Conservation (phyloP, 2,797 vertebrate species). For the Sternarchorhynchus goeldii region DNA sequence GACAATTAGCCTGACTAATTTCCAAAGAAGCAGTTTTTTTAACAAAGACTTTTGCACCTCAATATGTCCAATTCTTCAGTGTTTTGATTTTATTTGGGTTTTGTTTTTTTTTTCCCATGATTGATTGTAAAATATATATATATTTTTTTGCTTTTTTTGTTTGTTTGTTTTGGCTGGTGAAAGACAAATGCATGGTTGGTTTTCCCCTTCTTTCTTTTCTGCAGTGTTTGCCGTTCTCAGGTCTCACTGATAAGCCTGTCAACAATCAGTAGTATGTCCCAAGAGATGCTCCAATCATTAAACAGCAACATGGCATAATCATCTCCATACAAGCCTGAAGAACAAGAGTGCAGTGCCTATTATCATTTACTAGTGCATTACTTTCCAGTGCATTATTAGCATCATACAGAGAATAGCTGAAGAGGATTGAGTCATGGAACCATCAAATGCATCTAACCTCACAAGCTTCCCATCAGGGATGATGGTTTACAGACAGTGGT, state of each 20-base stretch:
- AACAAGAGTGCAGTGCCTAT: conserved; percentile 32
- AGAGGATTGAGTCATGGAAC: conserved; percentile 12
- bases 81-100: conserved; percentile 11
- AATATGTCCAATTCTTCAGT: conserved; percentile 50
- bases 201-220: not conserved
- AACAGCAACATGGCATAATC: not conserved
- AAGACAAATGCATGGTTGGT: not conserved
- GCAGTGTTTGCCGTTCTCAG: conserved; percentile 28
- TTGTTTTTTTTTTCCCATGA: conserved; percentile 17
- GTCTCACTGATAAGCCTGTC: conserved; percentile 24
- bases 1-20: conserved; percentile 66
- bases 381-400: not conserved
- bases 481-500: too few relatives aligned
- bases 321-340: conserved; percentile 32
- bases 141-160: conserved; percentile 13
- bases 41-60: conserved; percentile 79
- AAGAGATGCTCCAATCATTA: conserved; percentile 2
- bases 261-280: conserved; percentile 10
- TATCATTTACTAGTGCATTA: not conserved
- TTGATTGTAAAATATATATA: not conserved
- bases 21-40: conserved; percentile 77
- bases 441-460: not conserved
- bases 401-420: conserved; percentile 1
- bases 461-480: too few relatives aligned
- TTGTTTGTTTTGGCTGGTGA: conserved; percentile 18